Base-by-base conservation (phyloP, 2,113 vertebrate genomes). In the Sylvicapra grimmia region DNA sequence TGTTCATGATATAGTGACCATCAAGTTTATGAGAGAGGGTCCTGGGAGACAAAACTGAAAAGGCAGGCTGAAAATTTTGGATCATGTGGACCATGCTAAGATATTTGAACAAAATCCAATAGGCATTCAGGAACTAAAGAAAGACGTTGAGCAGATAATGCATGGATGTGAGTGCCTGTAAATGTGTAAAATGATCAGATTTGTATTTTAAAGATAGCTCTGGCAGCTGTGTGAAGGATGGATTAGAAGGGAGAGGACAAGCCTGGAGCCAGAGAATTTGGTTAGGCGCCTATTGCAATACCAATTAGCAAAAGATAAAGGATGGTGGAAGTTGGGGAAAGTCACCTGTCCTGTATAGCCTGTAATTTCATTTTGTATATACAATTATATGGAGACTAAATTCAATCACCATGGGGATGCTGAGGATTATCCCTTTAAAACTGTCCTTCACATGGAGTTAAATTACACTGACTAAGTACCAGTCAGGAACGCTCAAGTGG, bases 301-400 rank as follows among this genome's bases (percentile, higher is more conserved):
- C 27, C 88, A 96, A 40, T 87, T 88, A 84, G 61, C 68, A 84
- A 79, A 95, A 96, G 90, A 89, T 72, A 90, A 96, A 91, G 72
- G 51, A 72, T 12, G 33, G 31, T 75, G 63, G 85, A 90, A 92
- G 56, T 15, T 84, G 51, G 80, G n/a, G 54, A 53, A 51, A 92
- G 47, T 95, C 85, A 94, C 61, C 88, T 95, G 47, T 90, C 51
- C 25, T 49, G 14, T 49, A 23, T 15, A 56, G 40, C 89, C 84
- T 49, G 31, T 94, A 75, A 85, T 94, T 95, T 98, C 87, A 93
- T 58, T 92, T 94, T 49, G 18, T 53, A 25, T 84, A 89, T 86
- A 92, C 7, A 80, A 95, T 96, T 89, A 92, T n/a, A 53, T 29
- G 44, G 95, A n/a, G 53, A 86, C 96, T 82, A 92, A 75, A 86